Conservation (phyloP, 1,140 invertebrate species). For the Drosophila bipectinata region DNA sequence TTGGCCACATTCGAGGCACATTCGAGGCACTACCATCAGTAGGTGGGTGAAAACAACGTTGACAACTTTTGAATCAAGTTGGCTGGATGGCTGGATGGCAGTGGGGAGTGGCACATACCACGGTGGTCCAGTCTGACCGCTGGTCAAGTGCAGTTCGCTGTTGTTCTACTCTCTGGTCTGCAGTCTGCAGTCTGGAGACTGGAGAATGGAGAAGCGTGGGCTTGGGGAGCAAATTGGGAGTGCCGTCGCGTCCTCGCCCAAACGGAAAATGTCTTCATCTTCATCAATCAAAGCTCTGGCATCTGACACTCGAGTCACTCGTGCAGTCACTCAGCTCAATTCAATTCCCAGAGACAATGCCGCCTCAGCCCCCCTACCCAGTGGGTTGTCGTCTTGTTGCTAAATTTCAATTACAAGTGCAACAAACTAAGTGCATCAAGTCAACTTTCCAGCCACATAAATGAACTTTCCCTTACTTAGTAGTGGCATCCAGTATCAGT, state of each 20-base stretch:
- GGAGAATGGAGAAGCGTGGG: constrained; percentile 19
- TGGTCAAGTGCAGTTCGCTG: constrained; percentile 57
- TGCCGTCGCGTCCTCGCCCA: constrained; percentile 34
- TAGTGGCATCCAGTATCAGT: constrained; percentile 6
- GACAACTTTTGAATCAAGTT: constrained; percentile 17
- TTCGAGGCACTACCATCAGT: constrained; percentile 9
- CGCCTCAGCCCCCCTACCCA: not conserved
- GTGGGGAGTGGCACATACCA: constrained; percentile 20
- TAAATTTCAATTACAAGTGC: constrained; percentile 79
- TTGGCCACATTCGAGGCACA: constrained; percentile 8
- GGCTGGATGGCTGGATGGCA: not conserved
- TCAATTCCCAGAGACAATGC: constrained; percentile 66
- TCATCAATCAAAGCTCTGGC: constrained; percentile 75
- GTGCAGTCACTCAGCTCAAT: constrained; percentile 71
- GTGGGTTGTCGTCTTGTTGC: constrained; percentile 58
- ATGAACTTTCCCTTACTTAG: constrained; percentile 30
- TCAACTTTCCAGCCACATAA: constrained; percentile 57
- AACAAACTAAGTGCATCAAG: constrained; percentile 79
- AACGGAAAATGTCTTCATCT: constrained; percentile 81
- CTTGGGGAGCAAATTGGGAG: constrained; percentile 49
- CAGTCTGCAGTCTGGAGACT: no score
- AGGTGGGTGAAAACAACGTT: constrained; percentile 21
- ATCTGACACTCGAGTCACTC: constrained; percentile 74
- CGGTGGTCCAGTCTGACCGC: constrained; percentile 20
- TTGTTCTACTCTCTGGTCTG: constrained; percentile 12